phyloP scores from a whole-genome alignment of 2,888 invertebrate genomes.

The Buathra laborator region DNA sequence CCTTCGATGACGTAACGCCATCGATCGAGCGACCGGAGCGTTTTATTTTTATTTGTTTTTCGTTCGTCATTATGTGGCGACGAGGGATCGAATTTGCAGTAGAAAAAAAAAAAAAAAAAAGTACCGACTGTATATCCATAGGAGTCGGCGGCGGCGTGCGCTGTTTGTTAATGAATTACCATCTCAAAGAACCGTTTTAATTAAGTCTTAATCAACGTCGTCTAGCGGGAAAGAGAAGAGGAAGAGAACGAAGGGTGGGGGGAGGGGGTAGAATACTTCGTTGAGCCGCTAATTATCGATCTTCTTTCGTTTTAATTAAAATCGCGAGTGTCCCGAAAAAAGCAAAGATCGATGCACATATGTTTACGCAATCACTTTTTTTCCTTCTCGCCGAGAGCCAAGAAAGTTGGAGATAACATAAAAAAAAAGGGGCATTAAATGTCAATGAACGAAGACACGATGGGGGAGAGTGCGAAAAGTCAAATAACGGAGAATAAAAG shows the following conservation, averaged over 20 bases:
- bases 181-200: constrained; percentile 85
- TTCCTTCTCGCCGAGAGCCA: not conserved
- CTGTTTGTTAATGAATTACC: constrained; percentile 84
- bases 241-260: constrained; percentile 59
- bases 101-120: constrained; percentile 26
- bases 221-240: constrained; percentile 72
- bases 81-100: constrained; percentile 39
- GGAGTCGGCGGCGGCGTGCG: constrained; percentile 59
- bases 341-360: constrained; percentile 38
- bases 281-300: constrained; percentile 80
- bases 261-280: constrained; percentile 42
- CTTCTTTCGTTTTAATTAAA: constrained; percentile 84
- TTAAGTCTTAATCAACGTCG: constrained; percentile 85
- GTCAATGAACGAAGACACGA: not conserved
- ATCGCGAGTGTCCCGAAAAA: constrained; percentile 77
- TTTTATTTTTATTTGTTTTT: not conserved
- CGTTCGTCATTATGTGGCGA: constrained; percentile 23
- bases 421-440: not conserved
- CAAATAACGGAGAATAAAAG: constrained; percentile 2
- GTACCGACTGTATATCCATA: constrained; percentile 21
- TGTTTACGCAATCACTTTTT: constrained; percentile 1
- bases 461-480: constrained; percentile 7
- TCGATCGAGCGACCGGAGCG: not conserved
- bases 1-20: not conserved
- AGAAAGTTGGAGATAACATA: not conserved